These are phyloP conservation scores for Drosophila truncata DNA, from an alignment of 1,140 invertebrate species.

Conservation along the genomic window DNA sequence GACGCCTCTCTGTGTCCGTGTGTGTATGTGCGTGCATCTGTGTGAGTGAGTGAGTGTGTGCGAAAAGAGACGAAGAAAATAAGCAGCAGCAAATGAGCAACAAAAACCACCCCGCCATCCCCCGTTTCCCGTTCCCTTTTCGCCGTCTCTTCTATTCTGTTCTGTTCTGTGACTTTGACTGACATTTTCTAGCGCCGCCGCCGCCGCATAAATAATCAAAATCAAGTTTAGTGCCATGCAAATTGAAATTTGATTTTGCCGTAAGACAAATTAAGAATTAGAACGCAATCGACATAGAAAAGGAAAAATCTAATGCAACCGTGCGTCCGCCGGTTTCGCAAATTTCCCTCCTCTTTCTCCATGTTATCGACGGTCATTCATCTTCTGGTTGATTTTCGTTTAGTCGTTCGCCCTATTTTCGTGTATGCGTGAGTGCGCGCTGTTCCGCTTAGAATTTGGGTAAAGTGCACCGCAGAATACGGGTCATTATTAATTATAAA, in stretches of 20 bases:
- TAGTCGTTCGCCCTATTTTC: constrained; percentile 52
- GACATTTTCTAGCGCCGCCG: constrained; percentile 55
- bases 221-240: constrained; percentile 56
- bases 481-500: constrained; percentile 49
- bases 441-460: constrained; percentile 44
- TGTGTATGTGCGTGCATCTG: constrained; percentile 26
- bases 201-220: constrained; percentile 44
- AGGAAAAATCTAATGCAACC: constrained; percentile 57
- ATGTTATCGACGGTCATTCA: constrained; percentile 79
- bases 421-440: constrained; percentile 45
- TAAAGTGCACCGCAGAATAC: constrained; percentile 19
- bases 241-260: constrained; percentile 28
- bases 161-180: constrained; percentile 68
- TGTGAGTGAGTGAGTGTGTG: constrained; percentile 33
- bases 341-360: constrained; percentile 55
- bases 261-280: not conserved
- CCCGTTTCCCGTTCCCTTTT: constrained; percentile 47
- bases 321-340: constrained; percentile 61
- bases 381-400: constrained; percentile 75
- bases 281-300: not conserved
- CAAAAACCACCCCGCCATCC: constrained; percentile 54
- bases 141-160: constrained; percentile 29
- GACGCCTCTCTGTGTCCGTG: constrained; percentile 57
- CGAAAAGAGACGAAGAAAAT: constrained; percentile 57
- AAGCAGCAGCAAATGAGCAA: constrained; percentile 54